Evolutionary conservation across 2,113 vertebrate genomes (phyloP).

Genomic region (Jaculus jaculus): DNA sequence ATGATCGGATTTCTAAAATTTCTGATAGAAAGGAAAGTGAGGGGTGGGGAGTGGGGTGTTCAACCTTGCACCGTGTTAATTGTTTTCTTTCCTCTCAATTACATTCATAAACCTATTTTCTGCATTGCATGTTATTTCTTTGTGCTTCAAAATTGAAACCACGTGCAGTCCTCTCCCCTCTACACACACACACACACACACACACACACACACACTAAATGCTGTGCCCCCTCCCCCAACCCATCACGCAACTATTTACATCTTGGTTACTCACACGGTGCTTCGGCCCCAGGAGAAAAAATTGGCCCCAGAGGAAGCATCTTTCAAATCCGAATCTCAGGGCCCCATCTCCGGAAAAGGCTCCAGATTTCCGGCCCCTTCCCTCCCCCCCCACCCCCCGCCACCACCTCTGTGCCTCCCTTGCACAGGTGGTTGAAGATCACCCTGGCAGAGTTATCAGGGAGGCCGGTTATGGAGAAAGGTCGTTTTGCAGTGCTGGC

Average conservation of each 20-base stretch:
- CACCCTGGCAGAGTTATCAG: not conserved
- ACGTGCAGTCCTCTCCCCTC: conserved; percentile 60
- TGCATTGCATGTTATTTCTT: conserved; percentile 74
- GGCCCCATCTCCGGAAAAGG: not conserved
- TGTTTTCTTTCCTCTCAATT: conserved; percentile 78
- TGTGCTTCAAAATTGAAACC: conserved; percentile 82
- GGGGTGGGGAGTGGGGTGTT: conserved; percentile 56
- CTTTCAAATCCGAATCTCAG: conserved; percentile 30
- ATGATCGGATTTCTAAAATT: conserved; percentile 73
- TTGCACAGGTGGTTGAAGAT: conserved; percentile 63
- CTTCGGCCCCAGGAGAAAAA: not conserved
- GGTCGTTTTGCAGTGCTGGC: not conserved
- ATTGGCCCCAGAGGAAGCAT: conserved; percentile 34
- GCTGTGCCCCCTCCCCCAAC: conserved; percentile 61
- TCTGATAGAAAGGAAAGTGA: conserved; percentile 49
- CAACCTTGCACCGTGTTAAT: conserved; percentile 72
- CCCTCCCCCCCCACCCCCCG: too few species aligned
- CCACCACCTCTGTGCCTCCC: not conserved
- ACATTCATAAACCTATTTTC: conserved; percentile 72
- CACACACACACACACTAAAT: conserved; percentile 62
- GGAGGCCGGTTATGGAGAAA: not conserved
- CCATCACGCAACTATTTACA: conserved; percentile 20
- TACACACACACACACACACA: conserved; percentile 52
- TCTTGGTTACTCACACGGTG: not conserved
- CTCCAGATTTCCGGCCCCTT: not conserved